Evolutionary conservation across 2,797 vertebrate species (phyloP).

Genomic region (Gymnocypris eckloni): DNA sequence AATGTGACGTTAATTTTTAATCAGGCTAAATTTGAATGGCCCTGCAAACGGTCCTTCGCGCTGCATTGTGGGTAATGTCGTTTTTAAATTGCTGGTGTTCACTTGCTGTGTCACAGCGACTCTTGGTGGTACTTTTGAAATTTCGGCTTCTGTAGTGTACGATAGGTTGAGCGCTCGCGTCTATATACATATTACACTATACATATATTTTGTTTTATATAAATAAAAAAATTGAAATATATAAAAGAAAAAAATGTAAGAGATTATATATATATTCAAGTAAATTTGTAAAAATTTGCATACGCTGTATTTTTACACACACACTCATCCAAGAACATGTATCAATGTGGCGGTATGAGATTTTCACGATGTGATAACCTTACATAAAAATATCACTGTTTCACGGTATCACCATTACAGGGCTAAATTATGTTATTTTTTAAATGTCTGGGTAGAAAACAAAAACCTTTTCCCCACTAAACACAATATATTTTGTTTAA

Average conservation of each 20-base stretch:
- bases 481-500: too few relatives aligned
- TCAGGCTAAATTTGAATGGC: constrained; percentile 32
- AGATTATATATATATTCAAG: neutral
- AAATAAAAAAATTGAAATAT: neutral
- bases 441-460: too few relatives aligned
- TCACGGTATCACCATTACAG: too few relatives aligned
- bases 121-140: constrained; percentile 51
- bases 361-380: too few relatives aligned
- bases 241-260: too few relatives aligned
- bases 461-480: too few relatives aligned
- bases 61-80: constrained; percentile 58
- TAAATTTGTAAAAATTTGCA: neutral
- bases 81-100: neutral
- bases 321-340: neutral
- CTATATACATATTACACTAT: neutral
- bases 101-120: constrained; percentile 60
- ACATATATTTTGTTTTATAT: neutral
- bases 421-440: too few relatives aligned
- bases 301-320: too few relatives aligned
- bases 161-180: neutral
- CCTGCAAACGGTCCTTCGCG: neutral
- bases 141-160: constrained; percentile 3
- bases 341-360: too few relatives aligned
- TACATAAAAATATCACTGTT: too few relatives aligned
- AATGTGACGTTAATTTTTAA: constrained; percentile 32